These are phyloP conservation scores for Oscheius myriophilus DNA, from an alignment of 2,888 invertebrate genomes.

Conservation along the genomic window DNA sequence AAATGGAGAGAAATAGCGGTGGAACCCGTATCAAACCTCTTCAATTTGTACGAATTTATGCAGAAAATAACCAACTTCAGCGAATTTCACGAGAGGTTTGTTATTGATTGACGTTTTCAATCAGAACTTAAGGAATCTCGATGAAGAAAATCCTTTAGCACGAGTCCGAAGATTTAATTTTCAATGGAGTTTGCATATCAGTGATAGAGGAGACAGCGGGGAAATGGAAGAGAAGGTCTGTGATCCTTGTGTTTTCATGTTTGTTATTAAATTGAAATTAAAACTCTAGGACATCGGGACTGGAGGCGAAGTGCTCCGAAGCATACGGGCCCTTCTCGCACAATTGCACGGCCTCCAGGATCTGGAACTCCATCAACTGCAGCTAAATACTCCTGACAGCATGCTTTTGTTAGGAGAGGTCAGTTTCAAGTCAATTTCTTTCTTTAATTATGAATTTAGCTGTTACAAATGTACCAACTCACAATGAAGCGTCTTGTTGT, in stretches of 20 bases:
- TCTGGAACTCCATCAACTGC: conserved; percentile 80
- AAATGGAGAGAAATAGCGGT: conserved; percentile 75
- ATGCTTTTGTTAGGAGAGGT: conserved; percentile 79
- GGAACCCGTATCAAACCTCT: conserved; percentile 82
- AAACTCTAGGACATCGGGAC: conserved; percentile 76
- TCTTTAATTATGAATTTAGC: conserved; percentile 61
- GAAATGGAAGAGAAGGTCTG: conserved; percentile 35
- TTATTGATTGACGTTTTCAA: too few species aligned
- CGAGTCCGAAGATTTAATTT: conserved; percentile 46
- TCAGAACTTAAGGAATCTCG: conserved; percentile 26
- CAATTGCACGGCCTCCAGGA: conserved; percentile 78
- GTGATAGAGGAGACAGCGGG: conserved; percentile 43
- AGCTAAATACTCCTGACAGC: conserved; percentile 80
- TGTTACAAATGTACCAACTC: conserved; percentile 77
- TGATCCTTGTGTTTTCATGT: too few species aligned
- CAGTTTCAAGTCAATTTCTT: conserved; percentile 8
- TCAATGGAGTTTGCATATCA: conserved; percentile 66
- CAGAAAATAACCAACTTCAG: conserved; percentile 78
- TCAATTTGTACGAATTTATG: conserved; percentile 86
- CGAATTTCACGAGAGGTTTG: conserved; percentile 52
- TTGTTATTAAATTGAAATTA: too few species aligned
- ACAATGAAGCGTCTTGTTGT: conserved; percentile 78
- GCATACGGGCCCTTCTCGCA: conserved; percentile 76
- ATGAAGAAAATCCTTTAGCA: conserved; percentile 38
- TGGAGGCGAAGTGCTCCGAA: conserved; percentile 75